Evolutionary conservation across 2,888 invertebrate genomes (phyloP).

Genomic region (Plebejus argus): DNA sequence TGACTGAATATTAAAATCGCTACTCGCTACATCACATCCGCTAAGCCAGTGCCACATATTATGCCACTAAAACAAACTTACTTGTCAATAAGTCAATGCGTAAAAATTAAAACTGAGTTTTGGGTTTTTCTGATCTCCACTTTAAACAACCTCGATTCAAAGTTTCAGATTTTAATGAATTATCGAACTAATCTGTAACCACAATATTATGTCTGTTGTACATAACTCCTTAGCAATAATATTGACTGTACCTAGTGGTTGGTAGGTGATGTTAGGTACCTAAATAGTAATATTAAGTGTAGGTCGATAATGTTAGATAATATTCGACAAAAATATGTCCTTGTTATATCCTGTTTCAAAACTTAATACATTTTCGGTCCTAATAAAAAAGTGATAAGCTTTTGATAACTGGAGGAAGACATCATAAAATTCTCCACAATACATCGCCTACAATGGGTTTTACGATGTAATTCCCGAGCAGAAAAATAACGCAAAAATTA

Average conservation of each 20-base stretch:
- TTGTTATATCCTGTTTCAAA: not conserved
- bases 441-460: not conserved
- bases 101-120: no score
- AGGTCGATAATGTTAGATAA: no score
- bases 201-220: no score
- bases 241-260: no score
- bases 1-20: not conserved
- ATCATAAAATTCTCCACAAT: slow-evolving; percentile 1
- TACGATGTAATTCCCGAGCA: not conserved
- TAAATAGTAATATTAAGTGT: no score
- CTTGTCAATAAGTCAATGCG: not conserved
- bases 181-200: no score
- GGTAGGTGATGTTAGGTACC: no score
- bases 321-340: not conserved
- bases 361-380: not conserved
- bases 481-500: slow-evolving; percentile 1
- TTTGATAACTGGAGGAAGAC: not conserved
- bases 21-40: not conserved
- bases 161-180: no score
- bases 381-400: slow-evolving; percentile 13
- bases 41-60: not conserved
- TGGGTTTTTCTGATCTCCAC: no score
- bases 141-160: no score
- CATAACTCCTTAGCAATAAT: no score
- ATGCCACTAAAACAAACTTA: not conserved